Conservation (phyloP, 2,888 invertebrate genomes). For the Chirona hameri region DNA sequence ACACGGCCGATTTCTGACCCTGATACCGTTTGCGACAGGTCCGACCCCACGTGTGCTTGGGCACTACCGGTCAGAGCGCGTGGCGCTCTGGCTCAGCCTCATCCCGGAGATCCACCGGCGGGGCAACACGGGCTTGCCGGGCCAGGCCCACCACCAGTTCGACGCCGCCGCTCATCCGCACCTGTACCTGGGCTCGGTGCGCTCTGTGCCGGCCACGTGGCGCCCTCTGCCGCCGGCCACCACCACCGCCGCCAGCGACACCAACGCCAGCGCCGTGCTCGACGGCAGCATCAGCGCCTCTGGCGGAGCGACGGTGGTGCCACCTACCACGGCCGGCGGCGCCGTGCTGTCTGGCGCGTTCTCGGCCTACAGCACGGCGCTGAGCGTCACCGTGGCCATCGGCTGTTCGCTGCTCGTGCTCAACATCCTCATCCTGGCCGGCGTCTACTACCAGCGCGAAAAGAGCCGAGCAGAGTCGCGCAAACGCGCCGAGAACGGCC, state of each 20-base stretch:
- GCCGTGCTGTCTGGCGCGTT: not conserved
- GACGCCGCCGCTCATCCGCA: not conserved
- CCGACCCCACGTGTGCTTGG: slow-evolving; percentile 85
- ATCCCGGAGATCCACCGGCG: slow-evolving; percentile 65
- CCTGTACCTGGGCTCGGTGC: slow-evolving; percentile 13
- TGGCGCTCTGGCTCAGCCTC: slow-evolving; percentile 91
- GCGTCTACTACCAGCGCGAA: slow-evolving; percentile 62
- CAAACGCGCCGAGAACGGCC: slow-evolving; percentile 39
- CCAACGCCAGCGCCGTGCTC: slow-evolving; percentile 29
- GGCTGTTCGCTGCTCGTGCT: slow-evolving; percentile 87
- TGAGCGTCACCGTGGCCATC: slow-evolving; percentile 92
- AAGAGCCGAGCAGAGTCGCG: slow-evolving; percentile 39
- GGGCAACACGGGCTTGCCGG: slow-evolving; percentile 45
- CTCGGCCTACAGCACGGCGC: slow-evolving; percentile 72
- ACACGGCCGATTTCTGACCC: too few species aligned
- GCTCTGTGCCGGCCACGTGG: slow-evolving; percentile 22
- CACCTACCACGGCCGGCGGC: not conserved
- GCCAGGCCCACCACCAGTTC: slow-evolving; percentile 54
- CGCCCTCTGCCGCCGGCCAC: slow-evolving; percentile 13
- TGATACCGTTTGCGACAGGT: slow-evolving; percentile 55
- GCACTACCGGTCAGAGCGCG: slow-evolving; percentile 89
- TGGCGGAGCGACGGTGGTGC: not conserved
- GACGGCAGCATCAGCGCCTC: slow-evolving; percentile 4
- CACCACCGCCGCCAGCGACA: slow-evolving; percentile 10
- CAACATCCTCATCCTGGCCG: slow-evolving; percentile 89